Percentiles rank a stretch among this genome's conserved stretches.
Evolutionary conservation across 2,797 vertebrate genomes (phyloP).

Genomic region (Centroberyx gerrardi): DNA sequence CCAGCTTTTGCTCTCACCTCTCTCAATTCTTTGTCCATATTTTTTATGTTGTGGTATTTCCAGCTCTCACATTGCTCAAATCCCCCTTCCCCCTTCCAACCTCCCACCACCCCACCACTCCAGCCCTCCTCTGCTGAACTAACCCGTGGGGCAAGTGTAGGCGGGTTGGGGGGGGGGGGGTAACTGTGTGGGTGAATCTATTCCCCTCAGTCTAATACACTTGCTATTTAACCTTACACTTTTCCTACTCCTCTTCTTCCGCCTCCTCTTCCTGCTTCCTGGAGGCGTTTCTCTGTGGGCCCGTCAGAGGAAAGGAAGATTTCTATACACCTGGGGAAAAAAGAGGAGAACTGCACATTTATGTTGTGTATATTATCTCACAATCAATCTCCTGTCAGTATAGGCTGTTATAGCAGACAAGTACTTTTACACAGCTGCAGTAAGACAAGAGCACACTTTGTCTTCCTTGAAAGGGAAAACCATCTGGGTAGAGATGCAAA

Average conservation of each 20-base stretch:
- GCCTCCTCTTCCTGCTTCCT: constrained; percentile 23
- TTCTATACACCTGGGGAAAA: constrained; percentile 11
- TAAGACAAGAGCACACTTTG: neutral
- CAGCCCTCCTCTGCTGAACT: constrained; percentile 14
- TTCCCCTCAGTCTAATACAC: constrained; percentile 52
- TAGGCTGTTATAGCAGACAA: neutral
- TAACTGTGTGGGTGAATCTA: constrained; percentile 53
- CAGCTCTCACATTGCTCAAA: neutral
- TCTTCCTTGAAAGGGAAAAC: neutral
- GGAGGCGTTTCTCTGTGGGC: constrained; percentile 39
- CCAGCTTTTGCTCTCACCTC: neutral
- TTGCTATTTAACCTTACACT: constrained; percentile 61
- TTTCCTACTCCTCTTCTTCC: constrained; percentile 35
- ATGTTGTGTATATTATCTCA: neutral
- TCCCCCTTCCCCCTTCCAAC: neutral
- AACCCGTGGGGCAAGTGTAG: constrained; percentile 45
- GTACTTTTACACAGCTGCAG: neutral
- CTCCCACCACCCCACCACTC: constrained; percentile 5
- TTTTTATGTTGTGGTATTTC: constrained; percentile 8
- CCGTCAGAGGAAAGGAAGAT: constrained; percentile 34
- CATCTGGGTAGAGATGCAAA: neutral
- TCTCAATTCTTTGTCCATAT: neutral
- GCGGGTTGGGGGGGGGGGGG: neutral
- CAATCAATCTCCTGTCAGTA: neutral
- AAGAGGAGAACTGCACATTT: neutral